Conservation (phyloP, 2,888 invertebrate species). For the Melieria omissa region DNA sequence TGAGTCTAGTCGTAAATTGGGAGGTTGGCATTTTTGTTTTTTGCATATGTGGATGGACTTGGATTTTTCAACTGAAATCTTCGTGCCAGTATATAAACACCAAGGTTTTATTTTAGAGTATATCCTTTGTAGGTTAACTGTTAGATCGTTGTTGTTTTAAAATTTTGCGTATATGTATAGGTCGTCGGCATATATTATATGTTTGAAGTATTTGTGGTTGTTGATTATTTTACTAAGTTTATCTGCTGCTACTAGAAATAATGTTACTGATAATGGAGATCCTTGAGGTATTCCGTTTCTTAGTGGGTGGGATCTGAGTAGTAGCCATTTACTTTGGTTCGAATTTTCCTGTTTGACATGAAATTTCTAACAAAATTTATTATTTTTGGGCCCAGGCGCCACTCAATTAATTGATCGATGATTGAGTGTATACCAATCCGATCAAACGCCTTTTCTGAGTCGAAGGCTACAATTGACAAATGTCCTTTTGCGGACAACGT, state of each 20-base stretch:
- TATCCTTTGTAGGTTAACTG: too few relatives aligned
- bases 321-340: not conserved
- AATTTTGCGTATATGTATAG: too few relatives aligned
- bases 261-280: constrained; percentile 2
- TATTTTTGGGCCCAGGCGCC: not conserved
- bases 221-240: not conserved
- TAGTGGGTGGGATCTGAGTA: not conserved
- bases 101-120: too few relatives aligned
- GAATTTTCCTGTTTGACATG: not conserved
- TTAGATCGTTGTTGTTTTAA: too few relatives aligned
- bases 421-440: not conserved
- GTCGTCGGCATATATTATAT: too few relatives aligned
- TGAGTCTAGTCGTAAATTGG: too few relatives aligned
- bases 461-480: not conserved
- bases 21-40: too few relatives aligned
- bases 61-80: too few relatives aligned
- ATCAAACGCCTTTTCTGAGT: constrained; percentile 1
- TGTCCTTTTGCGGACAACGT: not conserved
- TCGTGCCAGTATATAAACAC: too few relatives aligned
- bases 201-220: too few relatives aligned
- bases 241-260: constrained; percentile 1
- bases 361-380: not conserved
- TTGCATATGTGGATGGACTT: too few relatives aligned
- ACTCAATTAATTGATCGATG: not conserved
- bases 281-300: constrained; percentile 12